Percentiles rank a stretch among this genome's conserved stretches.
Conservation (phyloP, 2,888 invertebrate species). For the Rhagonycha lutea region DNA sequence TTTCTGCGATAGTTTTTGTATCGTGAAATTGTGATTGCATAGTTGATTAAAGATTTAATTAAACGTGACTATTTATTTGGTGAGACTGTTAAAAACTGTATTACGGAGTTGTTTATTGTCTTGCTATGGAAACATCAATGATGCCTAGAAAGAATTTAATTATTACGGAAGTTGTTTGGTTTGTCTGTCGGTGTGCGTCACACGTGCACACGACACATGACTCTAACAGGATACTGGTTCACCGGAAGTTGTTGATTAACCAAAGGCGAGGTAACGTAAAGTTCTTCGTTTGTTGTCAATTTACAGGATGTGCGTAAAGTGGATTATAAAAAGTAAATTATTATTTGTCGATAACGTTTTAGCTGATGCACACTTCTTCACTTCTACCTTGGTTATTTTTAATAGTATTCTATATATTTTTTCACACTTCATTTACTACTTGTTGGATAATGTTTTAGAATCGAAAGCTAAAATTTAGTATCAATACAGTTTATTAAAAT, state of each 20-base stretch:
- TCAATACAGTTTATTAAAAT: neutral
- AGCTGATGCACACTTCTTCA: neutral
- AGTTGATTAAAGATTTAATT: neutral
- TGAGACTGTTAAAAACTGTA: constrained; percentile 8
- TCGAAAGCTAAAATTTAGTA: neutral
- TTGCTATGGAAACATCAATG: constrained; percentile 22
- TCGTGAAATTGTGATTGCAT: neutral
- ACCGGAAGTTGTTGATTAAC: constrained; percentile 48
- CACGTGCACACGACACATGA: constrained; percentile 46
- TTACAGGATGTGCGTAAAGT: constrained; percentile 23
- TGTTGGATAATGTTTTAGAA: neutral
- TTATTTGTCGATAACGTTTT: neutral
- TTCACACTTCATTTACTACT: no score
- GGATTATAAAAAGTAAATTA: neutral
- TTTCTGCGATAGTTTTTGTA: constrained; percentile 11
- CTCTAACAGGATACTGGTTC: constrained; percentile 46
- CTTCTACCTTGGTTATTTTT: neutral
- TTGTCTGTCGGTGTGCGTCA: constrained; percentile 40
- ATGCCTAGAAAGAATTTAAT: constrained; percentile 19
- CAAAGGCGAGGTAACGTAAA: constrained; percentile 38
- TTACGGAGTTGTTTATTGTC: constrained; percentile 19
- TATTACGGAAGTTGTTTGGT: constrained; percentile 33
- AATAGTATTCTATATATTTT: no score
- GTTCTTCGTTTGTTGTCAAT: constrained; percentile 23
- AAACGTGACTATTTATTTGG: neutral